Evolutionary conservation across 2,797 vertebrate genomes (phyloP).

Genomic region (Artibeus jamaicensis): DNA sequence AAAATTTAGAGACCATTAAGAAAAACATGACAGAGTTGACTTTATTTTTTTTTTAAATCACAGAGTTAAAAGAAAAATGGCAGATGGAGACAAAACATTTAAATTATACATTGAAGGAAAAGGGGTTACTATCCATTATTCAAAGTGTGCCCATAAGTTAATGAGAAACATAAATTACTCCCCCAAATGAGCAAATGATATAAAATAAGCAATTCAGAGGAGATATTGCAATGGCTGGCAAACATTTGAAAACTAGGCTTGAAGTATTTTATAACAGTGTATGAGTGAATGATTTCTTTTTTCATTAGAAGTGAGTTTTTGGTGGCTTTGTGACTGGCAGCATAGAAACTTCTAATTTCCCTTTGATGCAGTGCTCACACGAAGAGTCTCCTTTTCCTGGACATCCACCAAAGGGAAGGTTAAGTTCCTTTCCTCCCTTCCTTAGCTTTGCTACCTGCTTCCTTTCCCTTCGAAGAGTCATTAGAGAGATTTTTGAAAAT

Average conservation of each 20-base stretch:
- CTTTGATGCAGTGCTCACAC: conserved; percentile 68
- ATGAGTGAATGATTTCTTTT: conserved; percentile 72
- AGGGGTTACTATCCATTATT: background rate
- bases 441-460: conserved; percentile 49
- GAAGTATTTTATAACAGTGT: conserved; percentile 78
- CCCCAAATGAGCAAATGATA: conserved; percentile 7
- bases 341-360: conserved; percentile 66
- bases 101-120: background rate
- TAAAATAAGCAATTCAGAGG: conserved; percentile 23
- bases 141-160: background rate
- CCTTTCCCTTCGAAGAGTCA: background rate
- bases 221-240: background rate
- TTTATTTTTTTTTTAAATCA: background rate
- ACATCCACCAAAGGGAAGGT: conserved; percentile 65
- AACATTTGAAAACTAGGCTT: conserved; percentile 6
- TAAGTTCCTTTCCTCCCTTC: conserved; percentile 43
- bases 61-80: background rate
- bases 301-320: conserved; percentile 79
- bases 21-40: background rate
- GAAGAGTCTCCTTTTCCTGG: conserved; percentile 63
- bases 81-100: conserved; percentile 7
- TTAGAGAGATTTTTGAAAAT: conserved; percentile 15
- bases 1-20: background rate
- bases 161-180: conserved; percentile 35
- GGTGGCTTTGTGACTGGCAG: conserved; percentile 71